A percentile compares a stretch with the other conserved stretches of the same genome.
Conservation (phyloP, 1,140 invertebrate species). For the Gryllus bimaculatus region DNA sequence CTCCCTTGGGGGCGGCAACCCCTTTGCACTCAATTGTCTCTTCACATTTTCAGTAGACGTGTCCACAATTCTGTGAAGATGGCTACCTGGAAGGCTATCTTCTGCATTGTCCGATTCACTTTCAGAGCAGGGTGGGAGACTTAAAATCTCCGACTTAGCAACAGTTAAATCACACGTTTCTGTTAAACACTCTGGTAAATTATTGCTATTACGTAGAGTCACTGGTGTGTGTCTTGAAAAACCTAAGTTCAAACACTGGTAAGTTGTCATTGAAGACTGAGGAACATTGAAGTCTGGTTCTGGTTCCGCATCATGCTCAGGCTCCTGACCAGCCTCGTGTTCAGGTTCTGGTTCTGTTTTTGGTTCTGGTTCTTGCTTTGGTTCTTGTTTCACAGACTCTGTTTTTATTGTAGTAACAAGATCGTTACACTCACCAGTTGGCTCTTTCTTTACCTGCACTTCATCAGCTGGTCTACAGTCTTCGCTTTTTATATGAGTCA, state of each 20-base stretch:
- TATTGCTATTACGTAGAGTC: not conserved
- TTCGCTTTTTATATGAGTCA: not conserved
- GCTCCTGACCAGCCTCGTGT: no score
- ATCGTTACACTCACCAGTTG: not conserved
- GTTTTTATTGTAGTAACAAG: not conserved
- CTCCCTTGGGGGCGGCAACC: not conserved
- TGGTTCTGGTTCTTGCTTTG: not conserved
- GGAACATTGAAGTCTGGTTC: not conserved
- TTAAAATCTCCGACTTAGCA: not conserved
- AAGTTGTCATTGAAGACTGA: not conserved
- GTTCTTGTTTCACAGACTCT: not conserved
- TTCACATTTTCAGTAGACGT: no score
- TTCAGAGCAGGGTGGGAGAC: not conserved
- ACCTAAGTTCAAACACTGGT: not conserved
- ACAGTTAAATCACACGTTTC: not conserved
- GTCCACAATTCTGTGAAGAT: not conserved
- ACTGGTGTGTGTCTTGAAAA: not conserved
- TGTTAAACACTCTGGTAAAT: not conserved
- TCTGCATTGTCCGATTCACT: not conserved
- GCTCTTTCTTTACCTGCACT: not conserved
- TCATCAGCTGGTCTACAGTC: not conserved
- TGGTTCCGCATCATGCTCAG: not conserved
- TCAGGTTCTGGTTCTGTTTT: no score
- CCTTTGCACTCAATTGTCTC: not conserved
- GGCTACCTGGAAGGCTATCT: not conserved